Base-by-base conservation (phyloP, 2,113 vertebrate genomes). In the Hucho hucho region DNA sequence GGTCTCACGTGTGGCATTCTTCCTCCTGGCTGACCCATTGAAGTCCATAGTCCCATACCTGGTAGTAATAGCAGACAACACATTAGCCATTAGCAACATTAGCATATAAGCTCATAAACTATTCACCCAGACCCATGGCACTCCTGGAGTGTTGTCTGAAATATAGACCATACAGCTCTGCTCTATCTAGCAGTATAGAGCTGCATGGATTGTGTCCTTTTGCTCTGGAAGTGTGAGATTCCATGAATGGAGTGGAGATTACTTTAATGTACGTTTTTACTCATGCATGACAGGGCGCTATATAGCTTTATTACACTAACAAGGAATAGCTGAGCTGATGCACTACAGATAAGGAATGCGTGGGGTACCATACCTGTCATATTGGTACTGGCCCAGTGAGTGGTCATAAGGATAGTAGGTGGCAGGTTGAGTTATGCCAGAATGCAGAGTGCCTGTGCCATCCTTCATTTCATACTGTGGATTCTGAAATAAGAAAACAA, bases 391-490 rank as follows among this genome's bases (percentile, higher is more conserved):
- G 89, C 97, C 96, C 87, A 99, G 91, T 49, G 95, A 94, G 11
- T 94, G 94, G 73, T 99, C 97, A 24, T 98, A 99, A 32, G 96
- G 91, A 82, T 96, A 98, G 85, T 97, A 99, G 24, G 95, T 92
- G 72, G 95, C 92, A 0, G 96, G 91, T 76, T 97, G 96, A 47
- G 93, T 85, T 76, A 99, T 94, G 69, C 95, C 92, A 61, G 96
- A 87, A 75, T 96, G 94, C 75, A 99, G 83, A 75, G 93, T 93
- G 67, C 94, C 92, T 13, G 95, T 75, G 69, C 95, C 89, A 69
- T 98, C 97, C 88, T 98, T 99, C 68, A 97, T 94, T 72, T 99
- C 97, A 72, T 98, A 99, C 88, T 97, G 97, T 28, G 96, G 93
- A 81, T 95, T 98, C 97, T 99, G 91, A 28, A 79, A 84, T 75